Conservation (phyloP, 2,797 vertebrate genomes). For the Liparis tanakae region DNA sequence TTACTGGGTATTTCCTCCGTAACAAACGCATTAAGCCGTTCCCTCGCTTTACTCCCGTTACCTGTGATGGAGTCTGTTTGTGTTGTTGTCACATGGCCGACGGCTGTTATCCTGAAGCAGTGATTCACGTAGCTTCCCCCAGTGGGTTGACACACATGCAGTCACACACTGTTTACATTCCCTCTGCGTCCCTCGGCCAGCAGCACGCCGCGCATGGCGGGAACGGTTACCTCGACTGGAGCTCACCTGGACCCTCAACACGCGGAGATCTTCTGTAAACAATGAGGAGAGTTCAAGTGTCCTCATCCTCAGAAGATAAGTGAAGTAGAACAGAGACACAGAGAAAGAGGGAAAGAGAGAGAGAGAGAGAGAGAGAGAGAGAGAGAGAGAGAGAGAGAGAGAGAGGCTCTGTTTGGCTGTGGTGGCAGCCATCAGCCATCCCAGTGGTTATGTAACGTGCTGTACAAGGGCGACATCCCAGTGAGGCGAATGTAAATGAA, state of each 20-base stretch:
- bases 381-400: neutral
- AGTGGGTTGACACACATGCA: slow-evolving; percentile 8
- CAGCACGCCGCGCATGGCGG: neutral
- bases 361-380: neutral
- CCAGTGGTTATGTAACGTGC: slow-evolving; percentile 61
- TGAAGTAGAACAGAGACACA: neutral
- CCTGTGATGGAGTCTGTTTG: slow-evolving; percentile 18
- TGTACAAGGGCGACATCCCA: slow-evolving; percentile 43
- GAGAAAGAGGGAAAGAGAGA: neutral
- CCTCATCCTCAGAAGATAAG: neutral
- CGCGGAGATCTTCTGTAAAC: neutral
- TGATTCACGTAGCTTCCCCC: slow-evolving; percentile 15
- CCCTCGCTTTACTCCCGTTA: slow-evolving; percentile 26
- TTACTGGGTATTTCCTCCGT: slow-evolving; percentile 44
- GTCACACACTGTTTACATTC: neutral
- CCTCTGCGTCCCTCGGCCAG: neutral
- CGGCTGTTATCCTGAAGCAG: slow-evolving; percentile 8
- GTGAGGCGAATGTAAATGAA: slow-evolving; percentile 57
- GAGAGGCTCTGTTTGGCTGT: slow-evolving; percentile 33
- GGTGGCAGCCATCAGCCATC: slow-evolving; percentile 38
- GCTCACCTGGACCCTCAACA: neutral
- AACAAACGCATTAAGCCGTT: slow-evolving; percentile 47
- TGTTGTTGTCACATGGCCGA: slow-evolving; percentile 16
- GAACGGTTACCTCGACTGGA: neutral
- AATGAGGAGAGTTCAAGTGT: slow-evolving; percentile 1